phyloP scores from a whole-genome alignment of 2,888 invertebrate species.

The Stenotaenia linearis region DNA sequence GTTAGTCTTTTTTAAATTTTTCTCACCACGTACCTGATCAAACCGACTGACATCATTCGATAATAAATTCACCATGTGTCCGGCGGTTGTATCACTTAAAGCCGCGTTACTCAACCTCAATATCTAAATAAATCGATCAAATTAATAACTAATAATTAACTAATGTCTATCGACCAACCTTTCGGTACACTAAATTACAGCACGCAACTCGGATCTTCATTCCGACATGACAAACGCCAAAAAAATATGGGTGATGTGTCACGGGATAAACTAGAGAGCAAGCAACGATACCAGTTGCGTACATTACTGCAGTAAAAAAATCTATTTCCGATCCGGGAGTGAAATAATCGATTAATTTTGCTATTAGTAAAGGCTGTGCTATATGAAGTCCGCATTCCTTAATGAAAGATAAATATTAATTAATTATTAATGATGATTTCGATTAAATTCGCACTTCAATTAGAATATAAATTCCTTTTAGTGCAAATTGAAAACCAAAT shows the following conservation, averaged over 20 bases:
- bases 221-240: conserved; percentile 71
- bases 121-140: conserved; percentile 57
- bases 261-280: conserved; percentile 70
- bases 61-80: conserved; percentile 89
- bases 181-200: conserved; percentile 75
- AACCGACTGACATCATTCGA: conserved; percentile 92
- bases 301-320: conserved; percentile 60
- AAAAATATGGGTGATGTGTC: conserved; percentile 83
- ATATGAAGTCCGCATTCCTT: conserved; percentile 41
- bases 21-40: conserved; percentile 64
- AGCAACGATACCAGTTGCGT: conserved; percentile 66
- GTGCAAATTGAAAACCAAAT: conserved; percentile 49
- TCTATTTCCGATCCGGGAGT: conserved; percentile 41
- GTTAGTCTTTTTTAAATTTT: too few relatives aligned
- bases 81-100: conserved; percentile 77
- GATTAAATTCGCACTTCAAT: conserved; percentile 43
- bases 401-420: neutral
- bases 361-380: conserved; percentile 49
- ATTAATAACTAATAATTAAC: neutral
- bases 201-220: conserved; percentile 77
- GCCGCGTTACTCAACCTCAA: conserved; percentile 72
- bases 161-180: conserved; percentile 54
- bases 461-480: conserved; percentile 49
- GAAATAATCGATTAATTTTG: conserved; percentile 49
- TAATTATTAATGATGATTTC: neutral